Percentiles rank a stretch among this genome's conserved stretches.
These are phyloP conservation scores for Amphipoea oculea DNA, from an alignment of 2,888 invertebrate genomes.

Conservation along the genomic window DNA sequence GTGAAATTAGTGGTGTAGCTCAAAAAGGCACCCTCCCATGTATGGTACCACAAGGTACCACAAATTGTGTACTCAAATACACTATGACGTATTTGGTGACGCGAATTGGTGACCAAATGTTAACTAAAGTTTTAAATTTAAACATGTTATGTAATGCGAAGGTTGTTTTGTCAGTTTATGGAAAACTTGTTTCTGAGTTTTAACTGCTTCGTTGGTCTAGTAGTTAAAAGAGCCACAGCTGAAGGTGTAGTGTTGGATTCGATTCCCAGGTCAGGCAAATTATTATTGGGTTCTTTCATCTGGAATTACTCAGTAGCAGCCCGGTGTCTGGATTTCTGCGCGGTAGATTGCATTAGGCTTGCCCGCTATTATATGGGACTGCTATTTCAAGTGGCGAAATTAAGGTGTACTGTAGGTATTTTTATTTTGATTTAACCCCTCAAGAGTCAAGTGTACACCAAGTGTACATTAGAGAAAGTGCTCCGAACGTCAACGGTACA, in stretches of 20 bases:
- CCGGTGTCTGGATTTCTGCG: not conserved
- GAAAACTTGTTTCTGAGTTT: not conserved
- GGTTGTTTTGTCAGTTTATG: slow-evolving; percentile 26
- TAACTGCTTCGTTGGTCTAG: not conserved
- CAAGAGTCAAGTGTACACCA: no score
- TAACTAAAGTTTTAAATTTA: slow-evolving; percentile 51
- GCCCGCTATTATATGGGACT: no score
- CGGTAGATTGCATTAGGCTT: not conserved
- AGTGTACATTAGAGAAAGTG: no score
- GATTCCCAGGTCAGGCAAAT: not conserved
- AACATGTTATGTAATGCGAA: slow-evolving; percentile 64
- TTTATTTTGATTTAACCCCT: no score
- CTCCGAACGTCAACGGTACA: no score
- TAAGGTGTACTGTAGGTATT: no score
- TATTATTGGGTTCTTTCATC: not conserved
- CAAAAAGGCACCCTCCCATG: slow-evolving; percentile 81
- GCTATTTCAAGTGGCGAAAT: no score
- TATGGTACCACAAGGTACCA: slow-evolving; percentile 70
- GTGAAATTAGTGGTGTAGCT: slow-evolving; percentile 81
- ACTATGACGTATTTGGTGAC: slow-evolving; percentile 78
- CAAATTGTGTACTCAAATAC: slow-evolving; percentile 81
- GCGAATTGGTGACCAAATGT: slow-evolving; percentile 80
- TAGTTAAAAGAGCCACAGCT: not conserved
- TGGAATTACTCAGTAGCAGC: not conserved
- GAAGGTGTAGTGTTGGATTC: not conserved